Evolutionary conservation across 1,140 invertebrate species (phyloP).

Genomic region (Atta texana): DNA sequence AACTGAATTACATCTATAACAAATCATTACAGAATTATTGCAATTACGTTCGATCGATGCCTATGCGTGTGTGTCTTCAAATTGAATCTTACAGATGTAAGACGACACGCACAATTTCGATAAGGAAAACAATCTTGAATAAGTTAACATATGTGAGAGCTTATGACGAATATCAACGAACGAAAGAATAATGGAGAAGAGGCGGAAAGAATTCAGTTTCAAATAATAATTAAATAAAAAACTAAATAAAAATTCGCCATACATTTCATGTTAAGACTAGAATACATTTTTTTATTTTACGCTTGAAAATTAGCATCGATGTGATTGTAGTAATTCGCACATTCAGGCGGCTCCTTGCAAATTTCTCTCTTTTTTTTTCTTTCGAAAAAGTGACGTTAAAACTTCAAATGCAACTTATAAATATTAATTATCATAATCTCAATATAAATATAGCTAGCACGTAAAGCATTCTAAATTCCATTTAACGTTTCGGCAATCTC

Average conservation of each 20-base stretch:
- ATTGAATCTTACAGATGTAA: not conserved
- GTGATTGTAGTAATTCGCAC: slow-evolving; percentile 17
- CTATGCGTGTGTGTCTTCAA: not conserved
- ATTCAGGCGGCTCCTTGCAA: not conserved
- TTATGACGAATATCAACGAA: not conserved
- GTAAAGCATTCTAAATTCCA: slow-evolving; percentile 82
- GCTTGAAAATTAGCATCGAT: slow-evolving; percentile 18
- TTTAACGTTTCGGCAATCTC: slow-evolving; percentile 74
- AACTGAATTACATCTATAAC: slow-evolving; percentile 68
- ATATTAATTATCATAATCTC: slow-evolving; percentile 76
- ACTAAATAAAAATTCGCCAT: slow-evolving; percentile 27
- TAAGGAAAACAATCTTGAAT: not conserved
- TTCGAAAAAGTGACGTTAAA: slow-evolving; percentile 62
- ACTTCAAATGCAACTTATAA: slow-evolving; percentile 64
- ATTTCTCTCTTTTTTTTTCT: slow-evolving; percentile 33
- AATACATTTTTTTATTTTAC: slow-evolving; percentile 23
- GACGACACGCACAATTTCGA: not conserved
- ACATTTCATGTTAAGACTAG: slow-evolving; percentile 43
- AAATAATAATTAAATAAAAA: slow-evolving; percentile 32
- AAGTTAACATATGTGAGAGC: not conserved
- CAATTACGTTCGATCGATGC: slow-evolving; percentile 49
- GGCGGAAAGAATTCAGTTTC: slow-evolving; percentile 13
- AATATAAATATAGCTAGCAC: slow-evolving; percentile 84
- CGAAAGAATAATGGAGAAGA: not conserved
- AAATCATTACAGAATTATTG: slow-evolving; percentile 66